A percentile compares a stretch with the other conserved stretches of the same genome.
Evolutionary conservation across 2,797 vertebrate species (phyloP).

Genomic region (Micrastur ruficollis): DNA sequence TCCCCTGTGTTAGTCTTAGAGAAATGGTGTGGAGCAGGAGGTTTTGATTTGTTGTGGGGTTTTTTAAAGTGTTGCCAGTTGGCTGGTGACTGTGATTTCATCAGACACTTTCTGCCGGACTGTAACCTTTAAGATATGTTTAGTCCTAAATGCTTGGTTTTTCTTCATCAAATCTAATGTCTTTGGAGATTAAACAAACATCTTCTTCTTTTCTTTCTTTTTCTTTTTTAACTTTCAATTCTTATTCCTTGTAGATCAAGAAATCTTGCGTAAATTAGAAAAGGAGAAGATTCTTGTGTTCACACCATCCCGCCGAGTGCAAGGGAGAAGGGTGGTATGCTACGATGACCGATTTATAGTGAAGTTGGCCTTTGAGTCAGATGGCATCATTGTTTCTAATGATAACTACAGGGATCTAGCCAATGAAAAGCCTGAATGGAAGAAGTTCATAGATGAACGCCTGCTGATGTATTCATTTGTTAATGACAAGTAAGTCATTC

Average conservation of each 20-base stretch:
- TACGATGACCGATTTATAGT: slow-evolving; percentile 97
- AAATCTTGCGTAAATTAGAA: slow-evolving; percentile 90
- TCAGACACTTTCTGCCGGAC: not conserved
- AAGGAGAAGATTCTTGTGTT: slow-evolving; percentile 97
- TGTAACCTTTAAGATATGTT: not conserved
- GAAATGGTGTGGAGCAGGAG: not conserved
- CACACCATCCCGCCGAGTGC: slow-evolving; percentile 93
- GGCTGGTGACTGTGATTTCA: not conserved
- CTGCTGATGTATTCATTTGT: slow-evolving; percentile 99
- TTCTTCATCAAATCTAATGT: not conserved
- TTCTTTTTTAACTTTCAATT: not conserved
- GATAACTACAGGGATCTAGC: slow-evolving; percentile 98
- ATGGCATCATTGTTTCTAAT: slow-evolving; percentile 97
- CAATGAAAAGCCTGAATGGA: slow-evolving; percentile 98
- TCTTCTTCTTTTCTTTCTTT: not conserved
- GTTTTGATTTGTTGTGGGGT: not conserved
- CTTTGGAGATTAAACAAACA: not conserved
- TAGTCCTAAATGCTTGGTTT: not conserved
- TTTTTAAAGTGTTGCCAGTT: not conserved
- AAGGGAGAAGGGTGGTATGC: slow-evolving; percentile 94
- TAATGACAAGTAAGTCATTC: slow-evolving; percentile 93
- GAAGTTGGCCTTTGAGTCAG: slow-evolving; percentile 93
- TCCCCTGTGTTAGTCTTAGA: not conserved
- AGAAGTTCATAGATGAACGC: slow-evolving; percentile 96
- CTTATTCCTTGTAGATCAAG: slow-evolving; percentile 83